phyloP scores from a whole-genome alignment of 2,888 invertebrate genomes.

The Coronaproctus castanopsis region DNA sequence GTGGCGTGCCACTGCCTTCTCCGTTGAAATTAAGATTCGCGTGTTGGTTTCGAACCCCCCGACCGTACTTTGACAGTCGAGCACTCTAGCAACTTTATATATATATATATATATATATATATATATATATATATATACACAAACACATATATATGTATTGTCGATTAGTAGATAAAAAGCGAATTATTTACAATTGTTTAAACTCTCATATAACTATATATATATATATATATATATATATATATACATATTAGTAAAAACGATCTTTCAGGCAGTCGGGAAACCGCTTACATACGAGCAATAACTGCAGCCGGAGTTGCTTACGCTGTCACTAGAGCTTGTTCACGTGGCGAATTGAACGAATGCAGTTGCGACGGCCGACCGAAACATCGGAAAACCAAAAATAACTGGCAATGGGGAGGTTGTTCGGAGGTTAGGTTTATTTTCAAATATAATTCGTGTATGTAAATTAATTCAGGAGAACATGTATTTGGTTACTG shows the following conservation, averaged over 20 bases:
- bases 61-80: too few relatives aligned
- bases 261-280: conserved; percentile 49
- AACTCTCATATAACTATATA: not conserved
- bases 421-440: conserved; percentile 63
- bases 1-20: too few relatives aligned
- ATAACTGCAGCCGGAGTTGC: conserved; percentile 76
- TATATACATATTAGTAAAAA: not conserved
- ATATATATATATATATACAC: too few relatives aligned
- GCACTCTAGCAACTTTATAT: too few relatives aligned
- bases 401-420: conserved; percentile 75
- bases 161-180: too few relatives aligned
- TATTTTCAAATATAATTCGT: not conserved
- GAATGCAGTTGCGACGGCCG: conserved; percentile 74
- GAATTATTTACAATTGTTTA: too few relatives aligned
- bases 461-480: too few relatives aligned
- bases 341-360: conserved; percentile 63
- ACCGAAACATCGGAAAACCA: conserved; percentile 39
- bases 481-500: too few relatives aligned
- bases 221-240: not conserved
- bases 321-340: conserved; percentile 68
- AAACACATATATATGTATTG: too few relatives aligned
- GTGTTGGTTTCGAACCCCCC: too few relatives aligned
- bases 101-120: too few relatives aligned
- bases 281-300: conserved; percentile 75
- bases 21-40: too few relatives aligned